Evolutionary conservation across 2,888 invertebrate genomes (phyloP).

Genomic region (Antitype chi): DNA sequence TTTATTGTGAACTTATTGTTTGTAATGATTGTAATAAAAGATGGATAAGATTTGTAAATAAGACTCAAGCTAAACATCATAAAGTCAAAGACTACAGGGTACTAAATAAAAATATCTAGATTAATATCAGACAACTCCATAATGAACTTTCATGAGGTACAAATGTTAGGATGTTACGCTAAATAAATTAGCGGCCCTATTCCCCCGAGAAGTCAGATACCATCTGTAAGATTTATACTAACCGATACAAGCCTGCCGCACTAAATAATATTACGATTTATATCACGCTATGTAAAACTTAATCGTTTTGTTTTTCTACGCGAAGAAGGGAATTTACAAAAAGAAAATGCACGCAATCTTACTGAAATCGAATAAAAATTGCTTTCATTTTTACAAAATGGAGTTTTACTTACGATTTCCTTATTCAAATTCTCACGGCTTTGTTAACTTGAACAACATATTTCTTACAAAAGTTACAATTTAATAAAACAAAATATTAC

Average conservation of each 20-base stretch:
- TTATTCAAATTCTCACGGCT: constrained; percentile 14
- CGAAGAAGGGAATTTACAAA: constrained; percentile 8
- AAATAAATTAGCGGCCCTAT: constrained; percentile 75
- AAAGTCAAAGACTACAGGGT: constrained; percentile 11
- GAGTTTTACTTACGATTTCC: constrained; percentile 17
- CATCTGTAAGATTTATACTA: constrained; percentile 78
- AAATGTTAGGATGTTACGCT: constrained; percentile 72
- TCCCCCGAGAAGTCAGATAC: constrained; percentile 74
- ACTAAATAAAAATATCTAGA: constrained; percentile 40
- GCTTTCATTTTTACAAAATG: constrained; percentile 28
- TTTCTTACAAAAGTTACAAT: constrained; percentile 13
- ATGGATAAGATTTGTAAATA: not conserved
- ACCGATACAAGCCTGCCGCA: constrained; percentile 66
- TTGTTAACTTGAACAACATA: constrained; percentile 21
- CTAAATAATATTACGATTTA: constrained; percentile 53
- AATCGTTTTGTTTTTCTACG: constrained; percentile 17
- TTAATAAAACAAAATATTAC: constrained; percentile 6
- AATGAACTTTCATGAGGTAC: constrained; percentile 60
- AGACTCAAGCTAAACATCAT: not conserved
- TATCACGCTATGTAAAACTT: constrained; percentile 37
- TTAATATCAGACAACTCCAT: constrained; percentile 42
- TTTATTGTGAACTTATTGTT: constrained; percentile 4
- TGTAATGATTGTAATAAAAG: not conserved
- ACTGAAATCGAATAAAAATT: constrained; percentile 32
- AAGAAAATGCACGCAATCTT: constrained; percentile 16